Base-by-base conservation (phyloP, 2,113 vertebrate species). In the Takifugu flavidus region DNA sequence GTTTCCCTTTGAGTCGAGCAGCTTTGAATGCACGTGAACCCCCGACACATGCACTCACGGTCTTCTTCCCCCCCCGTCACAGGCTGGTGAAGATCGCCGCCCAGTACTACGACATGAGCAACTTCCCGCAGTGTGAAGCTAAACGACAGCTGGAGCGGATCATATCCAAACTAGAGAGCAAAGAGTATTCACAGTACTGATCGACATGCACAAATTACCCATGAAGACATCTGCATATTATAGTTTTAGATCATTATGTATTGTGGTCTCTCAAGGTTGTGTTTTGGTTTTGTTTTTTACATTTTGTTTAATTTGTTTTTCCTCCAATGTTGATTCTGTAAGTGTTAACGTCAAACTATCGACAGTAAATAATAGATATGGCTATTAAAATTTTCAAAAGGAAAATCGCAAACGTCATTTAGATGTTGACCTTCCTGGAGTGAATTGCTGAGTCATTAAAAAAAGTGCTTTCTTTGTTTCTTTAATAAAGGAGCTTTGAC, bases 121-220 rank as follows among this genome's bases (percentile, higher is more conserved):
- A 98, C 93, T 98, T 98, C 86, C 95, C 95, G 72, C 95, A 97
- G 90, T 98, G 95, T 74, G 95, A 98, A 93, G 95, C 95, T 82
- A 96, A 96, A 87, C 91, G 95, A 91, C 95, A 98, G 87, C 91
- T 98, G 90, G 95, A 98, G 87, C 92, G 95, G 88, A 97, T 97
- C 86, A 89, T 97, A 92, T 93, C 94, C 93, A 98, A 98, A 93
- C 88, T 97, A 84, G 94, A 98, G 78, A 95, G 93, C 86, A 97
- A 98, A 92, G 95, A 96, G 86, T 96, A 97, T 86, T 94, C 95
- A 45, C 95, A 96, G 84, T 96, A 96, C 93, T 98, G 90, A 98
- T 90, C 59, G 64, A 82, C 65, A 83, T 63, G 91, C 62, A 57
- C 92, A 87, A 91, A 68, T 47, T 83, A 55, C 82, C 75, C 68